Evolutionary conservation across 2,113 vertebrate species (phyloP), one percentile per base, ranked within the genome.

Genomic region (Bubalus kerabau): DNA sequence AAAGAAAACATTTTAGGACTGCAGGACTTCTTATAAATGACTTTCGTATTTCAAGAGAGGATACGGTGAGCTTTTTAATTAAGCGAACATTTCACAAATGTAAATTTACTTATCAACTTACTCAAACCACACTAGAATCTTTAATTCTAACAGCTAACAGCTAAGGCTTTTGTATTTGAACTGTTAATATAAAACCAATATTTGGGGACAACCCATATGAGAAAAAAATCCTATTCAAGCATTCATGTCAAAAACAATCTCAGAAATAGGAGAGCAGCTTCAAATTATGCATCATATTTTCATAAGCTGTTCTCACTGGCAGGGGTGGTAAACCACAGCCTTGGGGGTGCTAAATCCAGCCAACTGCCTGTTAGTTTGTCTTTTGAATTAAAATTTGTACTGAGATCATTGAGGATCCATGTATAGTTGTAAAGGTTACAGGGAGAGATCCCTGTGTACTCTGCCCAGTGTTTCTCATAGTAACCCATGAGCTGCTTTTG

Each of bases 261-360:
- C 28, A 74, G 94, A 92, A 95, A 96, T 62, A 56, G 43, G 71
- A 96, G 81, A 97, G 90, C 85, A 50, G 71, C 59, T 2, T 96
- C 97, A 98, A 98, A 98, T 97, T 96, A 97, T 98, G 98, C 6
- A 28, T 91, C 85, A 24, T 83, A 74, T 95, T 98, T 93, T 92
- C 90, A 82, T 83, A 92, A 93, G 97, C 89, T 93, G 82, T 95
- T 96, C 97, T 96, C 92, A 8, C 0, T 50, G 80, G 83, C 93
- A 67, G 16, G 16, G 50, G 50, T 67, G 46, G 50, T 26, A 57
- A 89, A 89, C 60, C 46, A 67, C 0, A 56, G 59, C 23, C 40
- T 6, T 9, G 40, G 46, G 36, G 24, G 1, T 40, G 67, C 23
- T 24, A 82, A 89, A 67, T 11, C 40, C 32, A 57, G 30, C 40